Conservation (phyloP, 35 echinoderm and acorn worm species). For the Ophiothrix spiculata region DNA sequence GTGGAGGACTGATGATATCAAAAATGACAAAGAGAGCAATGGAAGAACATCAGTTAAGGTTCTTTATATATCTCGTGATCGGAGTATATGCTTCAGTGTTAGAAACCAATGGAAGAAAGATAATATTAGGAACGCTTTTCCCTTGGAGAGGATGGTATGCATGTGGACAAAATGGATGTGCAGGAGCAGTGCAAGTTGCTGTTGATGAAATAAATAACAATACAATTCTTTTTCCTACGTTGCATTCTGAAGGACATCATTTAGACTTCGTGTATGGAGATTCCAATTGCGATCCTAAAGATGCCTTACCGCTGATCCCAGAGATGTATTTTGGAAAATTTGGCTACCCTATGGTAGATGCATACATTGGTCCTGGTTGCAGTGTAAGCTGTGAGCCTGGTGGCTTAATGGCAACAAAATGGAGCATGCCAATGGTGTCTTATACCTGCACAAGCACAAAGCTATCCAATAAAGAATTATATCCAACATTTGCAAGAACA, state of each 20-base stretch:
- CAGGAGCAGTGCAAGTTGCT: conserved; percentile 48
- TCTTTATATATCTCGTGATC: background rate
- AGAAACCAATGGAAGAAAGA: background rate
- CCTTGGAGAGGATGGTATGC: background rate
- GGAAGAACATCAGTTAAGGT: too few species aligned
- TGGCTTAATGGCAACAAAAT: conserved; percentile 50
- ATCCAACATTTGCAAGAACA: conserved; percentile 71
- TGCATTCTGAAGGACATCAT: background rate
- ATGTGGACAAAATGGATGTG: background rate
- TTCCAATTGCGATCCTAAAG: background rate
- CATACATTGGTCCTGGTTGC: conserved; percentile 64
- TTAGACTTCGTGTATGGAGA: background rate
- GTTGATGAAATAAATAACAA: conserved; percentile 55
- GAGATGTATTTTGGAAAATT: background rate
- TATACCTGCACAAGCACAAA: conserved; percentile 44
- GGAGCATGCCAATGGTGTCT: conserved; percentile 79
- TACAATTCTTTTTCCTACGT: background rate
- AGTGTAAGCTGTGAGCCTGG: conserved; percentile 58
- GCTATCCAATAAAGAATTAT: conserved; percentile 49
- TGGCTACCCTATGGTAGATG: conserved; percentile 8
- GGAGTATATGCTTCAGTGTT: background rate
- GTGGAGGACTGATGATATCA: background rate
- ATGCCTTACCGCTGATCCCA: background rate
- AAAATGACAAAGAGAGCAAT: too few species aligned
- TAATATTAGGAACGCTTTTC: background rate